Percentiles rank a stretch among this genome's conserved stretches.
These are phyloP conservation scores for Lutjanus campechanus DNA, from an alignment of 2,797 vertebrate genomes.

Conservation along the genomic window DNA sequence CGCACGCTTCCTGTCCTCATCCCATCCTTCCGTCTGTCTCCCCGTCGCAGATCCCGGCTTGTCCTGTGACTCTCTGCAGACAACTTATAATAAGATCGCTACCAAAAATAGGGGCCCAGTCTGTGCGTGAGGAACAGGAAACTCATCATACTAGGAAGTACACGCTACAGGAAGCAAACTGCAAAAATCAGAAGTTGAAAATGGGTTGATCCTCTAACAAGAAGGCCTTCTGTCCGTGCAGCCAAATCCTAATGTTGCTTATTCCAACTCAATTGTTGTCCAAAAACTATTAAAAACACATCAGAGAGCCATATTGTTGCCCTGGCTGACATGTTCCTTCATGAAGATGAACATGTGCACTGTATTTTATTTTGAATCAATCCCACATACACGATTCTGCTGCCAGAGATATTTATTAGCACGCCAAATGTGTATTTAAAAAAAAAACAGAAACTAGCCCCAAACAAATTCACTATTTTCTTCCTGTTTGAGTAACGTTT, in stretches of 20 bases:
- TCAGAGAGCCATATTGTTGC: not conserved
- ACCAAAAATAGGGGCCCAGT: constrained; percentile 63
- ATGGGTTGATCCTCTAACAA: not conserved
- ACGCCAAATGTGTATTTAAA: constrained; percentile 3
- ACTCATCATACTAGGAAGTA: constrained; percentile 24
- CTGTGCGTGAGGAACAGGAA: constrained; percentile 37
- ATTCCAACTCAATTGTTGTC: not conserved
- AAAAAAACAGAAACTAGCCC: constrained; percentile 22
- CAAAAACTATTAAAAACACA: not conserved
- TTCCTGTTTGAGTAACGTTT: too few relatives aligned
- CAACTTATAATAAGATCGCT: constrained; percentile 56
- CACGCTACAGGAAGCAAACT: constrained; percentile 5
- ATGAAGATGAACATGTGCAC: not conserved
- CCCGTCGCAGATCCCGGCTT: constrained; percentile 32
- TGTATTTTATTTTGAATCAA: not conserved
- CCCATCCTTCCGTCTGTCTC: constrained; percentile 35
- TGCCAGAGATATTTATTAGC: not conserved
- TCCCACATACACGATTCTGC: not conserved
- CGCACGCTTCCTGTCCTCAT: constrained; percentile 29
- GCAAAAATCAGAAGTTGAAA: not conserved
- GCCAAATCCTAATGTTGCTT: not conserved
- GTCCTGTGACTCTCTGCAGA: constrained; percentile 51
- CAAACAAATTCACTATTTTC: not conserved
- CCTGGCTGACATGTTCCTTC: not conserved
- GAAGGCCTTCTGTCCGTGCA: not conserved